Base-by-base conservation (phyloP, 2,113 vertebrate species). In the Copsychus sechellarum region DNA sequence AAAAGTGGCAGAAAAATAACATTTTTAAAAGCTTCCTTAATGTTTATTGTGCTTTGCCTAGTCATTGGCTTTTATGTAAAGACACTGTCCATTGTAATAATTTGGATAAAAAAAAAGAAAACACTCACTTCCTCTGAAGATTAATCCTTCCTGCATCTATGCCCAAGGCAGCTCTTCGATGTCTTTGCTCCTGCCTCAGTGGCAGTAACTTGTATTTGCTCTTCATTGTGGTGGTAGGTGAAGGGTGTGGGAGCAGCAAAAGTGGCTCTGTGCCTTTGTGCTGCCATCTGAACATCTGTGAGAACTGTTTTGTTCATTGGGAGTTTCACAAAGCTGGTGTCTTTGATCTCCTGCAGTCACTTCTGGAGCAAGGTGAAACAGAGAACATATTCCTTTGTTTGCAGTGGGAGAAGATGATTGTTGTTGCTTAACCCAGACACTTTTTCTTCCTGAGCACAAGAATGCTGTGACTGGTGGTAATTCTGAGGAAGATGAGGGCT, bases 1-100 rank as follows among this genome's bases (percentile, higher is more conserved):
- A 67, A 51, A 88, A 86, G 43, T 78, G 53, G 51, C 76, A 86
- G 83, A 93, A 92, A 47, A 88, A 60, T 71, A 81, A 60, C 19
- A 29, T 78, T 93, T 92, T 83, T 25, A 28, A 93, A 90, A 84
- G 29, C 21, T 88, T 61, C 22, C 20, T 50, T 50, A 31, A 65
- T 72, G 53, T 82, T 80, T 86, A 18, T 73, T 73, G 23, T 54
- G 9, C 25, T 38, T 78, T 1, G 3, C 7, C 48, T 73, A 53
- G 64, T 90, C 5, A 22, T 51, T 81, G 43, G 16, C 10, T 93
- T 92, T 90, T 86, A 47, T 4, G 1, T 80, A 34, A 77, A 76
- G 29, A 8, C 77, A 42, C 34, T 90, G 38, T n/a, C n/a, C 38
- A 38, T 87, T 53, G 57, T 53, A 88, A 36, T 83, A 8, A 43